Evolutionary conservation across 1,140 invertebrate species (phyloP).

Genomic region (Centruroides sculpturatus): DNA sequence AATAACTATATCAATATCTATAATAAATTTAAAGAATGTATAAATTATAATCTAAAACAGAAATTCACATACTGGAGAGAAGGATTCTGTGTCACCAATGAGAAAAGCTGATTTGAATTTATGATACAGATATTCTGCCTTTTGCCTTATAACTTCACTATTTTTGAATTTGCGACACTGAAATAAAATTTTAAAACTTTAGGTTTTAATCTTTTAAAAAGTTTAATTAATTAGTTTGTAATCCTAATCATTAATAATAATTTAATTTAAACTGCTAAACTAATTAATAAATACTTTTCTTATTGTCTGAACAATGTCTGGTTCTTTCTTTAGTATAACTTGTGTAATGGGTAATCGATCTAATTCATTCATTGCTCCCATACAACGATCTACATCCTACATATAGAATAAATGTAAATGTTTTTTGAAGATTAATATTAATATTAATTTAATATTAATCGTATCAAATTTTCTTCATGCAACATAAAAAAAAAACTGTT

Average conservation of each 20-base stretch:
- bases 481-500: no score
- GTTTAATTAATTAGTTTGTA: no score
- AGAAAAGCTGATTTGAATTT: slow-evolving; percentile 10
- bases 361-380: slow-evolving; percentile 5
- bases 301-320: slow-evolving; percentile 3
- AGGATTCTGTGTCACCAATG: background rate
- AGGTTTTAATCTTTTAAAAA: no score
- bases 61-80: no score
- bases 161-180: slow-evolving; percentile 7
- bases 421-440: no score
- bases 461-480: no score
- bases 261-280: background rate
- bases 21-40: no score
- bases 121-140: slow-evolving; percentile 11
- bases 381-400: background rate
- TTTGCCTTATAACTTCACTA: slow-evolving; percentile 4
- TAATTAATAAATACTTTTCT: background rate
- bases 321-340: slow-evolving; percentile 1
- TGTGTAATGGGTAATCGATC: slow-evolving; percentile 2
- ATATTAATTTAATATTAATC: no score
- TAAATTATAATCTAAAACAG: no score
- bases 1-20: no score
- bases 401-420: no score
- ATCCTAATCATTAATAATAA: background rate
- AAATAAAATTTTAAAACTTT: background rate